Evolutionary conservation across 1,140 invertebrate genomes (phyloP), one percentile per base, ranked within the genome.

Genomic region (Panagrolaimus sp.): DNA sequence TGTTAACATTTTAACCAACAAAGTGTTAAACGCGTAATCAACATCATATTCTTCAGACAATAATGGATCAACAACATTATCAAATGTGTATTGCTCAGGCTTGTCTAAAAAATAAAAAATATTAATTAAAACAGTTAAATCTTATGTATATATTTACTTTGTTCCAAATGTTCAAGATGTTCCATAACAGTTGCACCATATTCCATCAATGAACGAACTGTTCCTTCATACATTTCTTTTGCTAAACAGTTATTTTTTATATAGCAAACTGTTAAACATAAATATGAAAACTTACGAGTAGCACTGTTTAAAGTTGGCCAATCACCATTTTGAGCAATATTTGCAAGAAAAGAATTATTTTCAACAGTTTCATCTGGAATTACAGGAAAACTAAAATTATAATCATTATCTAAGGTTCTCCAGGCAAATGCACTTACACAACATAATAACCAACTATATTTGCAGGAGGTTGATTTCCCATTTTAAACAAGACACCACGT

Each of bases 201-300:
- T 46, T 81, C 79, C 71, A 81, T 79, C 1, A 83, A 43, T 57
- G 74, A 53, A 63, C 76, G 63, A 42, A 83, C 72, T 8, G 79
- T 82, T 14, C 79, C 79, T 65, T 81, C 82, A 64, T 83, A 81
- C 66, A 83, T 71, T 68, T 81, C 81, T 42, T 78, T 69, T 3
- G 78, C 76, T 78, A 62, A 78, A 73, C 9, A 9, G 4, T 69
- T n/a, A 14, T n/a, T 20, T 9, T 1, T 16, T 14, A 70, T 23
- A 4, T 13, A 31, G 31, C n/a, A n/a, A n/a, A n/a, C n/a, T n/a
- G n/a, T n/a, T n/a, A n/a, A n/a, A n/a, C n/a, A n/a, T n/a, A 23
- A 11, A 25, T 63, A 25, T 27, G 20, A 51, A 57, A 65, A 61
- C 70, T 42, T 70, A 75, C 79, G 74, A 44, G 79, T 44, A 13